Evolutionary conservation across 2,797 vertebrate genomes (phyloP).

Genomic region (Nannoperca obscura): DNA sequence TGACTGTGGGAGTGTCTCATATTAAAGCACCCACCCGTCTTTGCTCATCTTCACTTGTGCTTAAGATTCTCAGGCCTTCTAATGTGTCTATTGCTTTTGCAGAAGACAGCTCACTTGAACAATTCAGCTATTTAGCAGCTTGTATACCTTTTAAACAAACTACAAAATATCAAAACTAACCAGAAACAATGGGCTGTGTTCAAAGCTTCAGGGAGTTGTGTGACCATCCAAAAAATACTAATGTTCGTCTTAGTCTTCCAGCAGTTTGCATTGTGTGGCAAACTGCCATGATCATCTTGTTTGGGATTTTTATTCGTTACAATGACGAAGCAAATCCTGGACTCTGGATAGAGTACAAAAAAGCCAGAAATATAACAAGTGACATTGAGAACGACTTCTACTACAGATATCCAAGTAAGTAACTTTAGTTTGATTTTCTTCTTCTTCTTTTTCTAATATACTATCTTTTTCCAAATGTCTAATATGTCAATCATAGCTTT

Average conservation of each 20-base stretch:
- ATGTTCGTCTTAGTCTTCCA: constrained; percentile 89
- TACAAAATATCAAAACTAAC: background rate
- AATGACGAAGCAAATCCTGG: constrained; percentile 82
- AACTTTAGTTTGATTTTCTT: background rate
- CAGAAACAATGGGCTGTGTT: constrained; percentile 79
- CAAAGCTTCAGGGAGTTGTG: constrained; percentile 81
- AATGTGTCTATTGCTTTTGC: constrained; percentile 10
- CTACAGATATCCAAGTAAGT: constrained; percentile 98
- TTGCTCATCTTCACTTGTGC: constrained; percentile 24
- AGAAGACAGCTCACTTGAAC: background rate
- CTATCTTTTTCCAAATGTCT: background rate
- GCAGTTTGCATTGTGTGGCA: constrained; percentile 90
- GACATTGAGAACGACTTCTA: constrained; percentile 95
- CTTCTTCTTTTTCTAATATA: background rate
- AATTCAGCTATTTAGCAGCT: background rate
- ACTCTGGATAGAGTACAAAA: constrained; percentile 83
- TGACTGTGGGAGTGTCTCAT: constrained; percentile 64
- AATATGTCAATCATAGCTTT: background rate
- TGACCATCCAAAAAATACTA: constrained; percentile 85
- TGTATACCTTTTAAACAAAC: background rate
- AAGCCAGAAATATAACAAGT: constrained; percentile 79
- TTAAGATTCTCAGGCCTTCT: constrained; percentile 41
- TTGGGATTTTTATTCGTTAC: constrained; percentile 93
- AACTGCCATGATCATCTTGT: constrained; percentile 91
- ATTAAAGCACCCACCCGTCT: constrained; percentile 32